phyloP scores from a whole-genome alignment of 2,888 invertebrate genomes.

The Synanthedon formicaeformis region DNA sequence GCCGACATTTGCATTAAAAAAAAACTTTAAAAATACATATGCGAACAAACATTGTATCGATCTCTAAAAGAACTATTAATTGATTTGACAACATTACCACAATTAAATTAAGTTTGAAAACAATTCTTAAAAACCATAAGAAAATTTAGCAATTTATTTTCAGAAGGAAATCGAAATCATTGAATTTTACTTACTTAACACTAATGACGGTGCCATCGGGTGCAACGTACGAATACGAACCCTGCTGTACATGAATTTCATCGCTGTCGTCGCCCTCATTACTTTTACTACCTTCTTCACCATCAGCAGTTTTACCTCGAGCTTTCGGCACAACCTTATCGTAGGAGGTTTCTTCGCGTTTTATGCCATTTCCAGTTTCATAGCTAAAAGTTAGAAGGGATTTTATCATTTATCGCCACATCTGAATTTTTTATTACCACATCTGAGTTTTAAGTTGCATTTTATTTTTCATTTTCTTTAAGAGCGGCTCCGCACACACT shows the following conservation, averaged over 20 bases:
- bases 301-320: conserved; percentile 42
- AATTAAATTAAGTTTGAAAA: no score
- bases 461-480: background rate
- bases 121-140: no score
- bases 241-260: conserved; percentile 73
- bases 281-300: conserved; percentile 67
- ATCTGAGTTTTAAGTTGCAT: background rate
- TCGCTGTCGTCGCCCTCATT: conserved; percentile 62
- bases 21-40: no score
- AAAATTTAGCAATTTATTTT: no score
- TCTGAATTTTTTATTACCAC: background rate
- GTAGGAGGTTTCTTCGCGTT: conserved; percentile 79
- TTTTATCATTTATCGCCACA: background rate
- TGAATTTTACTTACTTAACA: conserved; percentile 48
- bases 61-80: no score
- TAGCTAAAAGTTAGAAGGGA: conserved; percentile 61
- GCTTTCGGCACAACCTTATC: conserved; percentile 71
- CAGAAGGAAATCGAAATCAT: no score
- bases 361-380: conserved; percentile 83
- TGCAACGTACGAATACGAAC: conserved; percentile 78
- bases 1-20: no score
- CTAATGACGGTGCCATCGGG: conserved; percentile 77
- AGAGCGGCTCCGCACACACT: no score
- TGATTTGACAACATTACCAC: no score
- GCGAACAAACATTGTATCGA: no score